These are phyloP conservation scores for Oryzias dopingdopingensis DNA, from an alignment of 2,797 vertebrate species.

Conservation along the genomic window DNA sequence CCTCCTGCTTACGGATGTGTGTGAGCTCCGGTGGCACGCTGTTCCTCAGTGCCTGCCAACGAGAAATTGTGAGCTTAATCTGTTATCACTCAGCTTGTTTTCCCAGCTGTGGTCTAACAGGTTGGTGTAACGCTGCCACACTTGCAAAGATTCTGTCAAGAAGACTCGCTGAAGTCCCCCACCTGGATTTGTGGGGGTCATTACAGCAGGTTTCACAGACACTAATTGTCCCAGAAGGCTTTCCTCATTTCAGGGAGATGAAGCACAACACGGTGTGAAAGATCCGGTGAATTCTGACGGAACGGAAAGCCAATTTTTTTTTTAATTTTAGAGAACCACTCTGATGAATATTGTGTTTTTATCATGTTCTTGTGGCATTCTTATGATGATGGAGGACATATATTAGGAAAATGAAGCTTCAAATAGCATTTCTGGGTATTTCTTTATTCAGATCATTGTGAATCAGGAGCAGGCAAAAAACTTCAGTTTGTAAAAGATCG, in stretches of 20 bases:
- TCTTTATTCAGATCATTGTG: too few relatives aligned
- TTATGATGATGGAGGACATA: too few relatives aligned
- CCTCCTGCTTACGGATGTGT: slow-evolving; percentile 38
- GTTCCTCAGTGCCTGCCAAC: slow-evolving; percentile 33
- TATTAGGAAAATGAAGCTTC: too few relatives aligned
- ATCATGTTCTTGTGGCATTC: neutral
- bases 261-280: neutral
- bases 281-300: slow-evolving; percentile 16
- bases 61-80: slow-evolving; percentile 55
- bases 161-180: slow-evolving; percentile 24
- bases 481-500: too few relatives aligned
- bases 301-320: neutral
- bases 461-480: too few relatives aligned
- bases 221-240: slow-evolving; percentile 22
- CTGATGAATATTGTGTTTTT: neutral
- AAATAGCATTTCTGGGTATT: too few relatives aligned
- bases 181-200: slow-evolving; percentile 31
- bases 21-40: slow-evolving; percentile 54
- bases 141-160: slow-evolving; percentile 39
- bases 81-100: slow-evolving; percentile 58
- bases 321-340: neutral
- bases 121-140: slow-evolving; percentile 15
- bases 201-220: slow-evolving; percentile 21
- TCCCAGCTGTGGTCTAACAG: slow-evolving; percentile 60
- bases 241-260: neutral